Evolutionary conservation across 2,797 vertebrate genomes (phyloP), one percentile per base, ranked within the genome.

Genomic region (Chloroceryle amazona): DNA sequence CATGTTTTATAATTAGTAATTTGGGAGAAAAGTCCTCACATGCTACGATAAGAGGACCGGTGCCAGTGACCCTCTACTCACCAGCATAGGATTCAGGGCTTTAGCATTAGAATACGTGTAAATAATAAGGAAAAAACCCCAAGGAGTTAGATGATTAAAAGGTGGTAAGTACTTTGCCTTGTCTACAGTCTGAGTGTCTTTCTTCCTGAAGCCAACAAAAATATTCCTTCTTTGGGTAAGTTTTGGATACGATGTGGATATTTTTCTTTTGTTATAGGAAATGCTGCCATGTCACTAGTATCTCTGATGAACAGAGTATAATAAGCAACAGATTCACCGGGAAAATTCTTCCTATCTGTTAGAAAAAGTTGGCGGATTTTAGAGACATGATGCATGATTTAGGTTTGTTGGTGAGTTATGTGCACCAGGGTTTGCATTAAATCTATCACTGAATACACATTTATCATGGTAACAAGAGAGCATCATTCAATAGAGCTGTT

Each of bases 311-410:
- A 20, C 55, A 49, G 68, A 74, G 35, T 90, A 16, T 35, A 86
- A 95, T 51, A 79, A 95, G 46, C 63, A 91, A 25, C 15, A 81
- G 39, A 67, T 63, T 96, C 46, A 65, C 29, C 79, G 63, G 72
- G 63, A 96, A 96, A 87, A 74, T 79, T 51, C 35, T 67, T 89
- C 51, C 16, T 91, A 44, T 79, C 54, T 85, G 67, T 91, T 95
- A 80, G 71, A 66, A 76, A 55, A 81, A 83, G 71, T 21, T 89
- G 91, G 60, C 49, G 33, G n/a, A 89, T 85, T 92, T 95, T 47
- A 76, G 62, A 71, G 17, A 88, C 72, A 44, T 46, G 81, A 81
- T 81, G 14, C 52, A 68, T 82, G 60, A 71, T 70, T 84, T 62
- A 47, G 47, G 18, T 95, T 72, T 90, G 55, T 84, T 57, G 57